Evolutionary conservation across 2,888 invertebrate genomes (phyloP), one percentile per base, ranked within the genome.

Genomic region (Tricholauxania praeusta): DNA sequence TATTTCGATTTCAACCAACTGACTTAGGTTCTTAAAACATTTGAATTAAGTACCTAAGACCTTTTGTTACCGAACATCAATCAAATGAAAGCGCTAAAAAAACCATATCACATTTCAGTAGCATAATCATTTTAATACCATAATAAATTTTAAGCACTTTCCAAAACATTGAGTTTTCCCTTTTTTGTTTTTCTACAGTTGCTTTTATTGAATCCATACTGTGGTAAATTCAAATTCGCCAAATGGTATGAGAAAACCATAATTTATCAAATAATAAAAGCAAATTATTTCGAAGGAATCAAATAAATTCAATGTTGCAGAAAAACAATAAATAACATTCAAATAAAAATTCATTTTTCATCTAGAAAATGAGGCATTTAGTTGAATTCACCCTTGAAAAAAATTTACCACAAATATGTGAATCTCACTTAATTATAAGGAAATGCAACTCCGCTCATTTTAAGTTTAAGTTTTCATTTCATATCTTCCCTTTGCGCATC

Each of bases 361-460:
- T 15, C 22, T 28, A 19, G 22, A 57, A 57, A 14, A 28, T 28
- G 22, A 57, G 22, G 28, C 57, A 28, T 28, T 57, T 57, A 57
- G 8, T 17, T 12, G 57, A 57, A 28, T 57, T 22, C 22, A 17
- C 22, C 14, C 28, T 12, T 28, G 15, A 28, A 28, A 10, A 8
- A 17, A 62, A 39, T 62, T 32, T 62, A 39, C 39, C 60, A 32
- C 17, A 32, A 32, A 62, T 64, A 12, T 64, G 49, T 5, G 12
- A 64, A 64, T n/a, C 64, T 64, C 64, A 64, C 64, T 64, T 51
- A 64, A 64, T 64, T 64, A 64, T 64, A 64, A 64, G 6, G 14
- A 64, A 49, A 51, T 64, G 51, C 51, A 64, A 51, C 51, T 17
- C 28, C n/a, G 64, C 28, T n/a, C 63, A 47, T 17, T 47, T 47